These are phyloP conservation scores for Hyperoplus immaculatus DNA, from an alignment of 2,797 vertebrate genomes.

Conservation along the genomic window DNA sequence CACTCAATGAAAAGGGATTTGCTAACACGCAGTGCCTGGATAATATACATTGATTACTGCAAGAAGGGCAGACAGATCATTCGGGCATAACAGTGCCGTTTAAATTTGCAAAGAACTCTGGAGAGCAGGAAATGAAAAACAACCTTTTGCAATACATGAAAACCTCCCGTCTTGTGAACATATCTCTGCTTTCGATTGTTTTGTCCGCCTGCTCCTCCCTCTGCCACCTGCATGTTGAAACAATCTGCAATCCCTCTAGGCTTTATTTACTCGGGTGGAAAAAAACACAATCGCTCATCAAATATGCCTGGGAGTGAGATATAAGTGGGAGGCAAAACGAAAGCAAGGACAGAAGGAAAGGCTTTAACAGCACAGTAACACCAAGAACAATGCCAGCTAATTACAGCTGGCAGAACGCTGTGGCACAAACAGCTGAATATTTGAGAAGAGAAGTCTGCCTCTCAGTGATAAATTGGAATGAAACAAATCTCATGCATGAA, in stretches of 20 bases:
- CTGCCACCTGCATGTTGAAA: conserved; percentile 55
- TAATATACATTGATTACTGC: conserved; percentile 26
- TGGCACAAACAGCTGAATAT: conserved; percentile 64
- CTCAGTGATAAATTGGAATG: conserved; percentile 55
- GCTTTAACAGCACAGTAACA: conserved; percentile 57
- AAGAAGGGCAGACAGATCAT: conserved; percentile 46
- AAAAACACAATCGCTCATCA: conserved; percentile 75
- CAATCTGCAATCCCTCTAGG: conserved; percentile 63
- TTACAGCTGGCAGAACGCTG: conserved; percentile 64
- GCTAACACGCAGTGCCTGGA: conserved; percentile 27
- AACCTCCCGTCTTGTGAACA: conserved; percentile 30
- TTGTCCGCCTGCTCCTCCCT: conserved; percentile 48
- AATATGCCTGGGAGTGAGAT: conserved; percentile 67
- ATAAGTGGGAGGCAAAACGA: conserved; percentile 75
- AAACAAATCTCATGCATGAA: conserved; percentile 40
- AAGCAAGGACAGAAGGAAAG: conserved; percentile 72
- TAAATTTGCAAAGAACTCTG: conserved; percentile 28
- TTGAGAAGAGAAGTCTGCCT: conserved; percentile 58
- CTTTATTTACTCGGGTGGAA: conserved; percentile 70
- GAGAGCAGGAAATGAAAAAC: conserved; percentile 40
- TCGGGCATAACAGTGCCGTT: conserved; percentile 22
- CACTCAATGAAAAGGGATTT: conserved; percentile 29
- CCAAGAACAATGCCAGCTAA: conserved; percentile 74
- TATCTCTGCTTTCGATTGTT: conserved; percentile 27
- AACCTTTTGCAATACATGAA: conserved; percentile 17